These are phyloP conservation scores for Sisyra terminalis DNA, from an alignment of 2,888 invertebrate genomes.

Conservation along the genomic window DNA sequence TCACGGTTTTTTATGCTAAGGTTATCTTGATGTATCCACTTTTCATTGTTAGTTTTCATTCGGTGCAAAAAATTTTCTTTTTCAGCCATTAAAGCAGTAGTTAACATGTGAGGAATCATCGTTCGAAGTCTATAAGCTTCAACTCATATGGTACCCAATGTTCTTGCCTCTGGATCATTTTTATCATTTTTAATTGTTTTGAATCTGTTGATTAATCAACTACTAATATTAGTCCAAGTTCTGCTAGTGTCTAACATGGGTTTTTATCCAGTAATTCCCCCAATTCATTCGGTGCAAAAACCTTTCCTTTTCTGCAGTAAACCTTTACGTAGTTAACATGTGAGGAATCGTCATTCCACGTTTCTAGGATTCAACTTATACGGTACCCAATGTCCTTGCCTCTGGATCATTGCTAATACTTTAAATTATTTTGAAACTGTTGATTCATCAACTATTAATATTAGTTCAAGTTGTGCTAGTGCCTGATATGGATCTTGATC, in stretches of 20 bases:
- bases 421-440: not conserved
- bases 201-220: slow-evolving; percentile 7
- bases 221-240: slow-evolving; percentile 12
- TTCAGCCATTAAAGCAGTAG: not conserved
- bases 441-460: slow-evolving; percentile 11
- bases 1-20: slow-evolving; percentile 12
- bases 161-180: not conserved
- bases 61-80: slow-evolving; percentile 7
- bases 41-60: slow-evolving; percentile 8
- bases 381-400: not conserved
- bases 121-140: slow-evolving; percentile 1
- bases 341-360: not conserved
- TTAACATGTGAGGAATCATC: not conserved
- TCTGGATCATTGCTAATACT: not conserved
- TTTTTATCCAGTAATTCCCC: slow-evolving; percentile 14
- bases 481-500: slow-evolving; percentile 14
- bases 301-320: no score
- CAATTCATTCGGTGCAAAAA: no score
- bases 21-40: slow-evolving; percentile 7
- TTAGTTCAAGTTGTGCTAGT: slow-evolving; percentile 12
- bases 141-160: not conserved
- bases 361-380: not conserved
- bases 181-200: not conserved
- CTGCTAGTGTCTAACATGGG: slow-evolving; percentile 13
- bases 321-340: no score